These are phyloP conservation scores for Ephialtes manifestator DNA, from an alignment of 2,888 invertebrate species.

Conservation along the genomic window DNA sequence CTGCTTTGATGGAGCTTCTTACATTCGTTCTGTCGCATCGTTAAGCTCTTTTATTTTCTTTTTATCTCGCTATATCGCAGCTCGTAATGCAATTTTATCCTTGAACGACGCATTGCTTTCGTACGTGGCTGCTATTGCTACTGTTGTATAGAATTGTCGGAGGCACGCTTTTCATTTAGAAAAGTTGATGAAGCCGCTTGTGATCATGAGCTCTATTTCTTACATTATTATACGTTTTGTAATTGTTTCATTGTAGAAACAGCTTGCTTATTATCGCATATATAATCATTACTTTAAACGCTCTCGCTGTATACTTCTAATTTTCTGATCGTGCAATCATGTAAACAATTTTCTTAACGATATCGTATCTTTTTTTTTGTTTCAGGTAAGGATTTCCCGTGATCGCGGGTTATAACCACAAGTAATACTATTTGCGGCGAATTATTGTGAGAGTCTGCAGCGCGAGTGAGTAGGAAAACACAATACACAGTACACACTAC, in stretches of 20 bases:
- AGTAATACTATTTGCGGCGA: constrained; percentile 36
- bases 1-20: constrained; percentile 63
- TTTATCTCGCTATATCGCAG: constrained; percentile 46
- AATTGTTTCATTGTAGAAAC: constrained; percentile 29
- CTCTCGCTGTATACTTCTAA: constrained; percentile 28
- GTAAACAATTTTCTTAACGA: constrained; percentile 19
- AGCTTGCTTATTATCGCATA: constrained; percentile 65
- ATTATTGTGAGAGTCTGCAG: constrained; percentile 53
- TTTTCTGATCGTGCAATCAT: constrained; percentile 24
- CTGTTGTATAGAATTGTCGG: constrained; percentile 39
- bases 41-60: constrained; percentile 63
- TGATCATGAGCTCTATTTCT: constrained; percentile 25
- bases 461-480: constrained; percentile 77
- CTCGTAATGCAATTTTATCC: constrained; percentile 61
- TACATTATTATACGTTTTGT: constrained; percentile 19
- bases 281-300: constrained; percentile 12
- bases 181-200: constrained; percentile 49
- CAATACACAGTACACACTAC: constrained; percentile 51
- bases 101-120: constrained; percentile 57
- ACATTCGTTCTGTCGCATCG: constrained; percentile 56
- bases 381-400: constrained; percentile 81
- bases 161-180: constrained; percentile 48
- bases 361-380: constrained; percentile 75
- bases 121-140: constrained; percentile 50
- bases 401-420: constrained; percentile 17